Evolutionary conservation across 1,140 invertebrate genomes (phyloP).

Genomic region (Drosophila watanabei): DNA sequence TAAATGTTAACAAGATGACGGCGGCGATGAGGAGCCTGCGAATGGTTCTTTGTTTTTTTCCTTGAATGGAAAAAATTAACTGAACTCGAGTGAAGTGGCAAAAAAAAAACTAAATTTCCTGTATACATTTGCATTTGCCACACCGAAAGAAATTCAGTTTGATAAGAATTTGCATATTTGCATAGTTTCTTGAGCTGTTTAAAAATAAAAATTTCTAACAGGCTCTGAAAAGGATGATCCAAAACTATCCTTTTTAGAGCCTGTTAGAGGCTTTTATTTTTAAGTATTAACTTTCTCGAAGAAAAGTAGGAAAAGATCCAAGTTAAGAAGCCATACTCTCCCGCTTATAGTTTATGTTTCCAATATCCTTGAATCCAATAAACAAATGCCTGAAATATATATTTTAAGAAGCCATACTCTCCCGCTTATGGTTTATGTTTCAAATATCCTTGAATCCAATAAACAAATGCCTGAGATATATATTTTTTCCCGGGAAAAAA

Average conservation of each 20-base stretch:
- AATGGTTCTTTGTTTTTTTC: constrained; percentile 37
- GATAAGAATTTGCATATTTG: neutral
- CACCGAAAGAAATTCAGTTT: constrained; percentile 3
- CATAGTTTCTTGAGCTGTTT: too few species aligned
- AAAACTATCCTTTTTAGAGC: too few species aligned
- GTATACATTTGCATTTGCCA: constrained; percentile 5
- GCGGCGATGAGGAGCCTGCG: neutral
- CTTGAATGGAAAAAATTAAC: constrained; percentile 49
- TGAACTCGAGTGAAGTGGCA: constrained; percentile 6
- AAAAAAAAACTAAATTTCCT: constrained; percentile 4
- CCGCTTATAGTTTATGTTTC: neutral
- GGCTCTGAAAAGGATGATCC: too few species aligned
- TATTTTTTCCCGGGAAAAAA: constrained; percentile 58
- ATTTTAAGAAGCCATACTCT: neutral
- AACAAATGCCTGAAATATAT: too few species aligned
- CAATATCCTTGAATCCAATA: neutral
- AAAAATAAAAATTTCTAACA: neutral
- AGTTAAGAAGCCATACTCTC: neutral
- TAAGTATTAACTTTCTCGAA: neutral
- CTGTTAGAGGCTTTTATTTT: too few species aligned
- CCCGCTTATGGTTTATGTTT: neutral
- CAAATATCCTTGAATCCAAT: neutral
- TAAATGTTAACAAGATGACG: constrained; percentile 80
- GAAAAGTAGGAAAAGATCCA: neutral
- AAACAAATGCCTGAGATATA: constrained; percentile 12